Evolutionary conservation across 2,113 vertebrate genomes (phyloP).

Genomic region (Tor tambroides): DNA sequence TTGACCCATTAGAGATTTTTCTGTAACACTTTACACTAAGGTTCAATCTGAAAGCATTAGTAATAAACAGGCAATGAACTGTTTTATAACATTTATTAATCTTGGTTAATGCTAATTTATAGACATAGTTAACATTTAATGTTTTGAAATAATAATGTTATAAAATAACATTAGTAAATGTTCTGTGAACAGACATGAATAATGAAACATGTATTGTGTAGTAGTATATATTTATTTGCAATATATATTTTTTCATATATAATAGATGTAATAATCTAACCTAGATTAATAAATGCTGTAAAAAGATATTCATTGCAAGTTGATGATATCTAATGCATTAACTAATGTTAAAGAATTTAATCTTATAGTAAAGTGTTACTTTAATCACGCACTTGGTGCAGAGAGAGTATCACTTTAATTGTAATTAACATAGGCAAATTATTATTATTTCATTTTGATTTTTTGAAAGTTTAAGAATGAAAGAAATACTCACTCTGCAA

Average conservation of each 20-base stretch:
- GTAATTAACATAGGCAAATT: neutral
- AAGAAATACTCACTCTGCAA: conserved; percentile 35
- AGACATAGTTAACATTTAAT: neutral
- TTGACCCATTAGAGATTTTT: conserved; percentile 18
- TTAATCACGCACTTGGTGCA: neutral
- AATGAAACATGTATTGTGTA: neutral
- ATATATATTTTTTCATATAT: neutral
- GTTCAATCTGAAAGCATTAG: neutral
- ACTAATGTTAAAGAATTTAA: neutral
- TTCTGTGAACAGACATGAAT: neutral
- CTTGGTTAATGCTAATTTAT: neutral
- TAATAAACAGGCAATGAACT: neutral
- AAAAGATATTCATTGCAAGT: neutral
- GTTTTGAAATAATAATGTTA: neutral
- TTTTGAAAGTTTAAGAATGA: neutral
- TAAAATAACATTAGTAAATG: neutral
- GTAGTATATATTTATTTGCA: neutral
- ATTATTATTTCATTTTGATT: neutral
- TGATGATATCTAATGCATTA: neutral
- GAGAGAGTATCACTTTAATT: conserved; percentile 33
- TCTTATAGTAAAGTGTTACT: neutral
- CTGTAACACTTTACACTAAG: conserved; percentile 7
- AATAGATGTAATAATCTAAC: neutral
- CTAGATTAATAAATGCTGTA: neutral
- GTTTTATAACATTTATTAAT: neutral